Conservation (phyloP, 2,113 vertebrate species). For the Brachirus orientalis region DNA sequence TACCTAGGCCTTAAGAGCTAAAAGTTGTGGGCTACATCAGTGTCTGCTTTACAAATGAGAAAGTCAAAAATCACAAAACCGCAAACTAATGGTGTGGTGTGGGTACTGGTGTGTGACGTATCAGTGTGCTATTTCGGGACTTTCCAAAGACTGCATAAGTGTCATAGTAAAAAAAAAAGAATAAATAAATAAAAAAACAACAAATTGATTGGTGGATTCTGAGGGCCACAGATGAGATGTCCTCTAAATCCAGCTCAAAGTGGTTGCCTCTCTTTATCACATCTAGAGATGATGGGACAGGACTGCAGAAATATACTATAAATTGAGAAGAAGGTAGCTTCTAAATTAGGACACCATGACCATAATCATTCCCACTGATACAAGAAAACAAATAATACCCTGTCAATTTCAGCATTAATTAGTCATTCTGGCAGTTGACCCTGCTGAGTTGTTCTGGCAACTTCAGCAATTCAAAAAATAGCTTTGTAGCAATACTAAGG, state of each 20-base stretch:
- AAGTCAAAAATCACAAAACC: too few relatives aligned
- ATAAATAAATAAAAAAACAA: too few relatives aligned
- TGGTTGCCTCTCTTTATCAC: background rate
- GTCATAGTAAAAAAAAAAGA: background rate
- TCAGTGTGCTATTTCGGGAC: background rate
- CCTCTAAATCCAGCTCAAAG: slow-evolving; percentile 15
- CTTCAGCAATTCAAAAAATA: slow-evolving; percentile 30
- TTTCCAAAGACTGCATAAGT: background rate
- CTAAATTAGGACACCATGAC: slow-evolving; percentile 24
- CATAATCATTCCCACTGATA: too few relatives aligned
- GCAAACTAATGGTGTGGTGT: too few relatives aligned
- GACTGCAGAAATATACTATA: background rate
- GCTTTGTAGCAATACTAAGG: slow-evolving; percentile 12
- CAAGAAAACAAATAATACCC: slow-evolving; percentile 27
- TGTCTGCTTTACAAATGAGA: too few relatives aligned
- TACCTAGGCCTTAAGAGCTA: background rate
- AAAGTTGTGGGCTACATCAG: background rate
- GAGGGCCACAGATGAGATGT: slow-evolving; percentile 9
- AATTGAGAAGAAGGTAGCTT: background rate
- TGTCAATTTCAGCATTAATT: slow-evolving; percentile 43
- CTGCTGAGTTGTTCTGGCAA: slow-evolving; percentile 9
- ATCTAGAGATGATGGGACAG: slow-evolving; percentile 2
- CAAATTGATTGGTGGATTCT: slow-evolving; percentile 2
- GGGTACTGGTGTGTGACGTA: background rate
- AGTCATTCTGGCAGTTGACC: slow-evolving; percentile 54